Percentiles rank a stretch among this genome's conserved stretches.
These are phyloP conservation scores for Trogon surrucura DNA, from an alignment of 2,113 vertebrate genomes.

Conservation along the genomic window DNA sequence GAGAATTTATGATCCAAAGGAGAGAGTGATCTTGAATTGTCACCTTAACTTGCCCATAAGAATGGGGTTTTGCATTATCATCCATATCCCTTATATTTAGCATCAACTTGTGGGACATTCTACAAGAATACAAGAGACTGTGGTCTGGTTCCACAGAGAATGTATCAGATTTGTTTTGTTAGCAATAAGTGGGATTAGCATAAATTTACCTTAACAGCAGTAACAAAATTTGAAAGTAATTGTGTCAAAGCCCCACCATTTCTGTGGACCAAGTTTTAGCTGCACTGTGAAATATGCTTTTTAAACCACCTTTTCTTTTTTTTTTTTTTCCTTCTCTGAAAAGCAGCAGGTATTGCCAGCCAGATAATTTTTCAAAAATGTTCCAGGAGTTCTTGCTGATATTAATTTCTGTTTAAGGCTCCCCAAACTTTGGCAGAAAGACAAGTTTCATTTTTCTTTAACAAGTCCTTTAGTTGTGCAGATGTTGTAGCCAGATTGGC, in stretches of 20 bases:
- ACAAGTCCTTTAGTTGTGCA: constrained; percentile 62
- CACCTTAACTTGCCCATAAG: background rate
- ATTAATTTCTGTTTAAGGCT: constrained; percentile 64
- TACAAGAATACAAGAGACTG: background rate
- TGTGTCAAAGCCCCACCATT: background rate
- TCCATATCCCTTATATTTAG: background rate
- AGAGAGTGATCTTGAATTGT: background rate
- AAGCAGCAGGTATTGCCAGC: constrained; percentile 32
- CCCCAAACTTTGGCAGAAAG: constrained; percentile 59
- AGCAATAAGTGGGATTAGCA: background rate
- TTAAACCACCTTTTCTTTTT: too few species aligned
- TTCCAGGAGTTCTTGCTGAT: constrained; percentile 40
- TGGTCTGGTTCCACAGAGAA: background rate
- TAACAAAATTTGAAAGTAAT: background rate
- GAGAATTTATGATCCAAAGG: background rate
- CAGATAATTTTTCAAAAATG: constrained; percentile 41
- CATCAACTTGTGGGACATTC: accelerated
- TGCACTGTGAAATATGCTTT: background rate
- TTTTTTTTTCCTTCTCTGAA: background rate
- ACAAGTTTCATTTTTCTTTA: constrained; percentile 71
- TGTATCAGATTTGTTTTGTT: background rate
- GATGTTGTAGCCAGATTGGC: constrained; percentile 69
- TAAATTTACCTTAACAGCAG: constrained; percentile 11
- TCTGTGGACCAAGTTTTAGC: background rate
- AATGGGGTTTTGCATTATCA: background rate